Evolutionary conservation across 2,888 invertebrate species (phyloP), one percentile per base, ranked within the genome.

Genomic region (Caenorhabditis sp.): DNA sequence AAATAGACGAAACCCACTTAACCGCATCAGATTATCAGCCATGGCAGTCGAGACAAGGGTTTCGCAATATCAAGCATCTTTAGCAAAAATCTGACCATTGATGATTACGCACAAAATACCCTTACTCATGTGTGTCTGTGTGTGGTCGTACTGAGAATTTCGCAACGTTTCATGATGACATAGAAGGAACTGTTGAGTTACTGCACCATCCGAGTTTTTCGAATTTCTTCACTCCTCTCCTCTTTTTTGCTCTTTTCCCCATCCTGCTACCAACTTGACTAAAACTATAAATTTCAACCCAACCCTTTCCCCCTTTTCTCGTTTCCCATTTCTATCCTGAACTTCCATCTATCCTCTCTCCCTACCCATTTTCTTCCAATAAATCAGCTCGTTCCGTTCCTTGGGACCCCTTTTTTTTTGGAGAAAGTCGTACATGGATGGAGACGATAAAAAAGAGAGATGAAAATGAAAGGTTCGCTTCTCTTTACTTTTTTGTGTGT

Each of bases 211-310:
- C 1, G 19, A 47, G 4, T 47, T 5, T 19, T 47, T 47, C 47
- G 47, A 47, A 47, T n/a, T 49, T 16, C 19, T n/a, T 51, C 24
- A 63, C 8, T 38, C 41, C 19, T 61, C 59, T 35, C 19, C n/a
- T 38, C 31, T 74, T 58, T 44, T 56, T 75, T 24, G 14, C 12
- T 54, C 8, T 35, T 8, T 16, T 38, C 19, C 28, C 26, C 16
- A 35, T 28, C 24, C 49, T 24, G 12, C n/a, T 38, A 54, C 54
- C 41, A 58, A 64, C 35, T 61, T 61, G 49, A 77, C 77, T 69
- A 70, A 77, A 77, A 70, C 77, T 31, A 77, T 77, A 70, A 69
- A 70, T 77, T 77, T 49, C 26, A 61, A 28, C 14, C 44, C 14
- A n/a, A n/a, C n/a, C 19, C 35, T 56, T 56, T 14, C 22, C 28